Percentiles rank a stretch among this genome's conserved stretches.
phyloP scores from a whole-genome alignment of 37 sponge, comb jelly and placozoan genomes.

The Mnemiopsis leidyi region DNA sequence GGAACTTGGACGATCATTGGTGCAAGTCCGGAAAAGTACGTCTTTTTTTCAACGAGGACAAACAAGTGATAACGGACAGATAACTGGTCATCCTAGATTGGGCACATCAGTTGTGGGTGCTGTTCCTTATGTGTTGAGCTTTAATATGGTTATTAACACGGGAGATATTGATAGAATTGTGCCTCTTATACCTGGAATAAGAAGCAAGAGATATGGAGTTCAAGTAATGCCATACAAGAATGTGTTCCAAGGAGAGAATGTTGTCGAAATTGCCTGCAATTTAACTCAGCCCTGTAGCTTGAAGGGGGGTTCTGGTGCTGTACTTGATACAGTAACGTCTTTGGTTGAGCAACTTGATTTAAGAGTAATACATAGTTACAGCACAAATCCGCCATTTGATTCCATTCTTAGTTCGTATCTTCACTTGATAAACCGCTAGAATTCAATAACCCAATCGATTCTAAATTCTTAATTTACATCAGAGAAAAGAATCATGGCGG shows the following conservation, averaged over 20 bases:
- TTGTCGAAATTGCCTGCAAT: constrained; percentile 29
- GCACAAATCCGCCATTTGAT: constrained; percentile 51
- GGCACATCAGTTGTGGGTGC: constrained; percentile 20
- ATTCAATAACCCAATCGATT: background rate
- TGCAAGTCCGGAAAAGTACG: constrained; percentile 18
- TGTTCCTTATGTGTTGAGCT: constrained; percentile 38
- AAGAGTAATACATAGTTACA: background rate
- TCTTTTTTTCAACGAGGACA: constrained; percentile 32
- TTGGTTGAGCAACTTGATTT: background rate
- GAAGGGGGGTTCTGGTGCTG: background rate
- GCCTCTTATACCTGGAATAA: background rate
- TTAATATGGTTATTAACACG: constrained; percentile 16
- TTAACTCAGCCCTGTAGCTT: background rate
- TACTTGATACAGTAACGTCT: background rate
- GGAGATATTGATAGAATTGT: background rate
- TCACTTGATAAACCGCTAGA: background rate
- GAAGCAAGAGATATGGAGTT: background rate
- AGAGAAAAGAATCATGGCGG: background rate
- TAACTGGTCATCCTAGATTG: background rate
- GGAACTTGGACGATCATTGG: background rate
- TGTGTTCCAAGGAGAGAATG: background rate
- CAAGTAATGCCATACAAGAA: constrained; percentile 21
- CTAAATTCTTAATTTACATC: no score
- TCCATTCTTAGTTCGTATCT: background rate
- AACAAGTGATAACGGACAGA: background rate